These are phyloP conservation scores for Platycnemis pennipes DNA, from an alignment of 2,888 invertebrate genomes.

Conservation along the genomic window DNA sequence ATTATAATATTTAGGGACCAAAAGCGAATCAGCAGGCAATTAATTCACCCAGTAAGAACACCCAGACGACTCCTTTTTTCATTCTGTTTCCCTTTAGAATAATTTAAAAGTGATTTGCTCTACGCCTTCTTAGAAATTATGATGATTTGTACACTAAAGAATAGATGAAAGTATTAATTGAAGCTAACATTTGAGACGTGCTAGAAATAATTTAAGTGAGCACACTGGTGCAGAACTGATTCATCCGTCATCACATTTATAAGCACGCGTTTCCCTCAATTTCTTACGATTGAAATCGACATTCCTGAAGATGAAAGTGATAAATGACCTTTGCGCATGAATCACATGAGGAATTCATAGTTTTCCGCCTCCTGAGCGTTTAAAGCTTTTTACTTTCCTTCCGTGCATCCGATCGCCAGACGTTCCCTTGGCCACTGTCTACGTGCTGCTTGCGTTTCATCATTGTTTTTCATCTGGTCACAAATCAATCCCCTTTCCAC, in stretches of 20 bases:
- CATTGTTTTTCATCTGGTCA: constrained; percentile 28
- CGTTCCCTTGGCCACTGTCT: background rate
- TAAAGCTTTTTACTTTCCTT: constrained; percentile 13
- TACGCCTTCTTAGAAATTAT: background rate
- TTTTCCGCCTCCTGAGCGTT: constrained; percentile 21
- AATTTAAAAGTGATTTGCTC: no score
- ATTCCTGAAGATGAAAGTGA: constrained; percentile 40
- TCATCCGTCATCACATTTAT: background rate
- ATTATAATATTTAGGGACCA: no score
- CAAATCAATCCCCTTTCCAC: constrained; percentile 35
- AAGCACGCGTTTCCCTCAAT: background rate
- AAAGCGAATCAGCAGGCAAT: no score
- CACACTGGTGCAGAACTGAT: background rate
- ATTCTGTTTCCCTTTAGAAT: no score
- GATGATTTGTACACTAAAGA: background rate
- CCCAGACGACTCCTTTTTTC: no score
- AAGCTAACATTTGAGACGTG: background rate
- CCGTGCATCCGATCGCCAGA: background rate
- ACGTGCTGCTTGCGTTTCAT: background rate
- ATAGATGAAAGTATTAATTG: background rate
- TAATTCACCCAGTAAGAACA: no score
- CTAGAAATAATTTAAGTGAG: background rate
- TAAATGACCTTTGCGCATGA: constrained; percentile 16
- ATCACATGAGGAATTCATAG: constrained; percentile 44
- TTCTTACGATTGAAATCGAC: constrained; percentile 12